Percentiles rank a stretch among this genome's conserved stretches.
phyloP scores from a whole-genome alignment of 1,140 invertebrate species.

The Lycorma delicatula region DNA sequence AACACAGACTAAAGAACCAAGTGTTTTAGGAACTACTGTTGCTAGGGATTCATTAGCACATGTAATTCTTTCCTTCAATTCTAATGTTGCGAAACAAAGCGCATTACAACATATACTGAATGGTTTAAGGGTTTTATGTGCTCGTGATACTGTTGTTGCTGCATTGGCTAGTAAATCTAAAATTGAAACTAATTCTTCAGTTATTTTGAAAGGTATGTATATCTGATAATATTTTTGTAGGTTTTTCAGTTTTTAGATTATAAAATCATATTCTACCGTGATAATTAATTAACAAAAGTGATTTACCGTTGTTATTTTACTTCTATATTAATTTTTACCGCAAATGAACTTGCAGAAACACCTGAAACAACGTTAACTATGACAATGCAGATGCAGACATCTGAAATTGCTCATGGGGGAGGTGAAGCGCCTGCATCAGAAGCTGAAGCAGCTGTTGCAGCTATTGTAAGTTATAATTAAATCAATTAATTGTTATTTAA shows the following conservation, averaged over 20 bases:
- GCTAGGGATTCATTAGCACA: constrained; percentile 59
- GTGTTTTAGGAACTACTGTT: constrained; percentile 27
- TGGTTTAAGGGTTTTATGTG: constrained; percentile 78
- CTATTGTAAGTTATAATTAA: constrained; percentile 16
- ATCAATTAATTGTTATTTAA: no score
- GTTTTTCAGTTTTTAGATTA: no score
- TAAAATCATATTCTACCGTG: no score
- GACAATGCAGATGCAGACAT: constrained; percentile 6
- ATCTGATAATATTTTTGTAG: no score
- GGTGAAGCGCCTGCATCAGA: constrained; percentile 63
- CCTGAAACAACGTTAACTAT: no score
- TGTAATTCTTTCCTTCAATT: constrained; percentile 76
- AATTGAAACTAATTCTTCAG: constrained; percentile 28
- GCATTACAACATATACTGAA: constrained; percentile 82
- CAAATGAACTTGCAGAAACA: no score
- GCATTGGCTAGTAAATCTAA: constrained; percentile 58
- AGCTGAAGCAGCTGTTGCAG: constrained; percentile 38
- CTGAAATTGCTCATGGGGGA: constrained; percentile 58
- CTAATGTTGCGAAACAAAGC: constrained; percentile 75
- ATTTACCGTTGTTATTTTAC: no score
- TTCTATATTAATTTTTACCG: no score
- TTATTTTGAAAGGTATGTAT: neutral
- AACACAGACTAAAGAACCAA: constrained; percentile 32
- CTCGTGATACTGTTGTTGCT: constrained; percentile 63
- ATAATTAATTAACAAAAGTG: no score